A percentile compares a stretch with the other conserved stretches of the same genome.
Evolutionary conservation across 1,140 invertebrate species (phyloP).

Genomic region (Asobara japonica): DNA sequence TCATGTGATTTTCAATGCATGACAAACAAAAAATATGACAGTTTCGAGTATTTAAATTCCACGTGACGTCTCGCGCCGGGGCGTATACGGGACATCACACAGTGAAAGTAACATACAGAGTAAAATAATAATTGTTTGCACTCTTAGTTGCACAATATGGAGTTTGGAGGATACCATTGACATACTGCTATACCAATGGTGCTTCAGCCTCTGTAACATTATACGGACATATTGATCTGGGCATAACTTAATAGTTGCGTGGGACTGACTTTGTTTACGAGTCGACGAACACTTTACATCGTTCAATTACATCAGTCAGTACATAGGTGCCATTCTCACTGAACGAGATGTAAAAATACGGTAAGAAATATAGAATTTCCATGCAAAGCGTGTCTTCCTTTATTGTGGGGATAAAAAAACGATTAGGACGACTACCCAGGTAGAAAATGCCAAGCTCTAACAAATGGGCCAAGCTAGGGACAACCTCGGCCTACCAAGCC

Average conservation of each 20-base stretch:
- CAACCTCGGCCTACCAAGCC: too few species aligned
- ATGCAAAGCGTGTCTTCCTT: too few species aligned
- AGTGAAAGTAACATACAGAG: not conserved
- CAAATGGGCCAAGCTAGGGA: too few species aligned
- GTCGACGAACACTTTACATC: not conserved
- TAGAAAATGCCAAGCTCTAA: too few species aligned
- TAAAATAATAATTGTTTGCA: not conserved
- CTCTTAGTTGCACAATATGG: not conserved
- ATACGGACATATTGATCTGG: not conserved
- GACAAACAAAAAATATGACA: too few species aligned
- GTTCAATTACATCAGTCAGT: not conserved
- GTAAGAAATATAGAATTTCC: not conserved
- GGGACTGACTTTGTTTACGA: not conserved
- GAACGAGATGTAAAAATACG: not conserved
- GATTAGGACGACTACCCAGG: too few species aligned
- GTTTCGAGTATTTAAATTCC: not conserved
- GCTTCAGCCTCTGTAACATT: not conserved
- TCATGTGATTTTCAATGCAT: slow-evolving; percentile 16
- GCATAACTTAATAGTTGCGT: not conserved
- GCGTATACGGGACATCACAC: not conserved
- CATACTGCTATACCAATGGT: not conserved
- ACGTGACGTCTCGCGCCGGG: not conserved
- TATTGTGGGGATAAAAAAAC: too few species aligned
- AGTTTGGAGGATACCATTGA: not conserved
- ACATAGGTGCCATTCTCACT: not conserved